A percentile compares a stretch with the other conserved stretches of the same genome.
phyloP scores from a whole-genome alignment of 2,797 vertebrate genomes.

The Aratinga solstitialis region DNA sequence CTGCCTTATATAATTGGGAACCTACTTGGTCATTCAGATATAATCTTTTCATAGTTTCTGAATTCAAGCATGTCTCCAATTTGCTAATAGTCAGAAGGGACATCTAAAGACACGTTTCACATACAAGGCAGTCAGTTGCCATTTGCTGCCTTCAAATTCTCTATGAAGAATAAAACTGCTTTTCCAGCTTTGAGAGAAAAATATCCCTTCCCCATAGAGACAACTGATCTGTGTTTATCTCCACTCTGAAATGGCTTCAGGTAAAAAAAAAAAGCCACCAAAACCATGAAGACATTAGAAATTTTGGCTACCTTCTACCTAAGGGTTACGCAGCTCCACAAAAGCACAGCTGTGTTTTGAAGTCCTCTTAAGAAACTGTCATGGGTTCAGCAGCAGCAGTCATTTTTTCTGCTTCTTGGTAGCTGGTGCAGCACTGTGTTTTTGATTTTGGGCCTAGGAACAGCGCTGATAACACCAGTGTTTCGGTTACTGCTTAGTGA shows the following conservation, averaged over 20 bases:
- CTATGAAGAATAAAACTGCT: background rate
- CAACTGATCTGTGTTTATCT: background rate
- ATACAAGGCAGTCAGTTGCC: background rate
- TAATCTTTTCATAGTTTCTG: background rate
- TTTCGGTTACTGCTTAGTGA: no score
- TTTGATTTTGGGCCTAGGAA: no score
- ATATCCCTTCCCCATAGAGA: background rate
- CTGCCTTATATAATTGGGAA: constrained; percentile 31
- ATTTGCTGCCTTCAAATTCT: background rate
- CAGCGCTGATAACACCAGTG: no score
- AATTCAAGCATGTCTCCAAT: background rate
- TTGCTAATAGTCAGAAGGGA: background rate
- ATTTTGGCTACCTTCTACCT: background rate
- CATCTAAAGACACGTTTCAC: background rate
- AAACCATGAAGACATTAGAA: background rate
- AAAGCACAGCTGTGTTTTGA: background rate
- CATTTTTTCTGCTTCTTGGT: no score
- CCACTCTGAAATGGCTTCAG: background rate
- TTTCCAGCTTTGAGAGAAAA: background rate
- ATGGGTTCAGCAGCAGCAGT: no score
- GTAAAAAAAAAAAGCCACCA: background rate
- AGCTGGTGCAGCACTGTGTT: no score
- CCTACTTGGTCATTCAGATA: background rate
- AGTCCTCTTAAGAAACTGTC: background rate
- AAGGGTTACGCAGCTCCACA: background rate